These are phyloP conservation scores for Julus scanicus DNA, from an alignment of 2,888 invertebrate species.

Conservation along the genomic window DNA sequence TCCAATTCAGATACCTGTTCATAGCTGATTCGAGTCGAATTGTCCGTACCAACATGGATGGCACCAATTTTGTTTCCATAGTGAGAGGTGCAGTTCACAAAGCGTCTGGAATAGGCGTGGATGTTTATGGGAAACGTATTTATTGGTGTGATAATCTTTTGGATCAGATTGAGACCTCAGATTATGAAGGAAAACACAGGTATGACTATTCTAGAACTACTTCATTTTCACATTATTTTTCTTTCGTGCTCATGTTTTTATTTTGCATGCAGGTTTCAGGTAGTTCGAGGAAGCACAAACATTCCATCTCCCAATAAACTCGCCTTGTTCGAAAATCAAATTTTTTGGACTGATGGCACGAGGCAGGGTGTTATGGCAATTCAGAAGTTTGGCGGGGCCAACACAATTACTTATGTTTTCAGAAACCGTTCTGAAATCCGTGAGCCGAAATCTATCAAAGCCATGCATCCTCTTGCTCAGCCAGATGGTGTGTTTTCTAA, in stretches of 20 bases:
- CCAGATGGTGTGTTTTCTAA: constrained; percentile 69
- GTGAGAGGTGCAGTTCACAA: constrained; percentile 93
- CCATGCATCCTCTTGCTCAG: constrained; percentile 82
- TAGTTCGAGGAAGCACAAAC: constrained; percentile 65
- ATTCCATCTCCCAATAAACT: constrained; percentile 87
- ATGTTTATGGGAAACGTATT: constrained; percentile 87
- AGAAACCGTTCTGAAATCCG: constrained; percentile 79
- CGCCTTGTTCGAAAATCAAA: constrained; percentile 84
- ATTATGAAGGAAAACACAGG: constrained; percentile 87
- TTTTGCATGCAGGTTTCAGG: constrained; percentile 70
- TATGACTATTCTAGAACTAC: constrained; percentile 62
- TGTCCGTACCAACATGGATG: constrained; percentile 93
- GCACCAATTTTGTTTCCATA: constrained; percentile 82
- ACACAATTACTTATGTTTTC: constrained; percentile 82
- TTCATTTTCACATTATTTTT: neutral
- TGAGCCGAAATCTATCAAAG: constrained; percentile 85
- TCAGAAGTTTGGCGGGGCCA: constrained; percentile 83
- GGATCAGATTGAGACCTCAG: constrained; percentile 95
- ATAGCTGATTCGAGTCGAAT: constrained; percentile 70
- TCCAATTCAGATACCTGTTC: constrained; percentile 68
- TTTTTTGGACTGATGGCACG: constrained; percentile 92
- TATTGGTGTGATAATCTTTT: constrained; percentile 97
- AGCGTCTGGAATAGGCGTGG: constrained; percentile 90
- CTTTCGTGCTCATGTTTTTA: neutral
- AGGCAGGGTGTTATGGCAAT: constrained; percentile 90